A percentile compares a stretch with the other conserved stretches of the same genome.
Conservation (phyloP, 1,140 invertebrate genomes). For the Drosophila auraria region DNA sequence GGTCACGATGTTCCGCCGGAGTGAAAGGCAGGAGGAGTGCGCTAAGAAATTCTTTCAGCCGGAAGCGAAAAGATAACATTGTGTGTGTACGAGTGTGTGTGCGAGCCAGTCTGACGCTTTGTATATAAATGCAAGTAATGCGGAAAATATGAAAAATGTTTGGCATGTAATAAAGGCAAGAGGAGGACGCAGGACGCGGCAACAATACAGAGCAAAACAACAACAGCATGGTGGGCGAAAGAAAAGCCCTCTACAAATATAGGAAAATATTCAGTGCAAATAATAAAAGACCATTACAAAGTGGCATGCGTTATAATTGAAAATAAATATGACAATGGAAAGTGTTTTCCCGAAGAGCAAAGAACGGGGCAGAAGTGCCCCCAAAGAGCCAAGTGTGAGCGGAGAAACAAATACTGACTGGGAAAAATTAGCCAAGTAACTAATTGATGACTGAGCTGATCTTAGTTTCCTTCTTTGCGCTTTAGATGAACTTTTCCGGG, state of each 20-base stretch:
- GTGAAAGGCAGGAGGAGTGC: conserved; percentile 27
- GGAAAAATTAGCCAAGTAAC: conserved; percentile 26
- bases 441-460: conserved; percentile 54
- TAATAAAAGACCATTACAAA: conserved; percentile 69
- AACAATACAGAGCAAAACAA: conserved; percentile 17
- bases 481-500: neutral
- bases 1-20: conserved; percentile 65
- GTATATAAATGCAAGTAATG: conserved; percentile 84
- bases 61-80: conserved; percentile 80
- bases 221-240: conserved; percentile 15
- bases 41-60: conserved; percentile 83
- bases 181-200: conserved; percentile 25
- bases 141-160: conserved; percentile 83
- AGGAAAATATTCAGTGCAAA: conserved; percentile 62
- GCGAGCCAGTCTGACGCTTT: conserved; percentile 59
- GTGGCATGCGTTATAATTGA: conserved; percentile 74
- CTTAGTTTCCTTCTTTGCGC: neutral
- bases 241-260: conserved; percentile 53
- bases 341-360: conserved; percentile 21
- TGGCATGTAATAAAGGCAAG: conserved; percentile 75
- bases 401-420: conserved; percentile 13
- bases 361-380: conserved; percentile 1
- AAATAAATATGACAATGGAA: conserved; percentile 72
- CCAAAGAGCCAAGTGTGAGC: neutral
- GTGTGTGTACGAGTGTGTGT: conserved; percentile 48